phyloP scores from a whole-genome alignment of 2,797 vertebrate species.

The Peromyscus melanophrys region DNA sequence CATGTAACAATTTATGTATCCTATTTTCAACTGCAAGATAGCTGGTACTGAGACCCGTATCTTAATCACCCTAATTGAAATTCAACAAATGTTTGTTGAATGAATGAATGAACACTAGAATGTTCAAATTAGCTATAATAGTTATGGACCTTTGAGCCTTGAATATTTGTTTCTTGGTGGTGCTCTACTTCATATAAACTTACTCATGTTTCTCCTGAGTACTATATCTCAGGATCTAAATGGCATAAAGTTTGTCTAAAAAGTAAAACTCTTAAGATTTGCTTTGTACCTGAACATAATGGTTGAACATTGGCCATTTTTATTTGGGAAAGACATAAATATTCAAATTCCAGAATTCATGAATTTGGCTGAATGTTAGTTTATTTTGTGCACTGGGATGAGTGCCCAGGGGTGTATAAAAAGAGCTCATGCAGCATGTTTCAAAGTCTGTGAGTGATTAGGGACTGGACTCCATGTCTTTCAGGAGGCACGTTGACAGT shows the following conservation, averaged over 20 bases:
- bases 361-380: not conserved
- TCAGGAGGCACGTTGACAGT: constrained; percentile 47
- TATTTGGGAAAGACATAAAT: not conserved
- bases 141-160: not conserved
- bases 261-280: not conserved
- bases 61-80: constrained; percentile 4
- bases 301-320: not conserved
- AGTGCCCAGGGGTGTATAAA: not conserved
- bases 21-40: constrained; percentile 11
- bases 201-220: not conserved
- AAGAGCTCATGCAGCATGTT: not conserved
- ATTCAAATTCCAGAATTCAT: not conserved
- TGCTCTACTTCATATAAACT: not conserved
- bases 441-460: constrained; percentile 49
- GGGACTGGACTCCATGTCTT: constrained; percentile 42
- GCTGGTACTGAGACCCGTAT: not conserved
- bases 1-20: not conserved
- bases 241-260: not conserved
- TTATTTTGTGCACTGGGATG: not conserved
- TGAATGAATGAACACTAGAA: not conserved
- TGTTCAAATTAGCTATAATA: not conserved
- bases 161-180: not conserved
- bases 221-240: not conserved
- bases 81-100: constrained; percentile 25
- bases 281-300: not conserved